Conservation (phyloP, 2,797 vertebrate species). For the Tapirus indicus region DNA sequence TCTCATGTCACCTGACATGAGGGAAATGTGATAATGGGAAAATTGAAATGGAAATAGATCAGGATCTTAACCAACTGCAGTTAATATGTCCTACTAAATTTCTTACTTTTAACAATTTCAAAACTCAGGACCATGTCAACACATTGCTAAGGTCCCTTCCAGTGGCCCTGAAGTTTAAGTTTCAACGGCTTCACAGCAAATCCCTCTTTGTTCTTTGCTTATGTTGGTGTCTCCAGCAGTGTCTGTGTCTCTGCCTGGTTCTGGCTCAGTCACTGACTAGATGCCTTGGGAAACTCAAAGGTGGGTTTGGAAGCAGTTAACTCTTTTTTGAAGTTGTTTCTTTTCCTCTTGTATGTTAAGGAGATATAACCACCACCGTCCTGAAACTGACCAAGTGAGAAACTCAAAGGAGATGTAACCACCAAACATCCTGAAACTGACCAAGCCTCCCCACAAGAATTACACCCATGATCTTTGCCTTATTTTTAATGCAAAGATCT, state of each 20-base stretch:
- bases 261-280: not conserved
- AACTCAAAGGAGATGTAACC: too few species aligned
- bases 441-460: too few species aligned
- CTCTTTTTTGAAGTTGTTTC: too few species aligned
- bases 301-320: too few species aligned
- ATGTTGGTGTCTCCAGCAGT: not conserved
- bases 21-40: not conserved
- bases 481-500: too few species aligned
- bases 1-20: not conserved
- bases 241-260: not conserved
- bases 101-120: not conserved
- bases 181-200: not conserved
- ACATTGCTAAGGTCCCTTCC: not conserved
- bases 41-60: not conserved
- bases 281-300: too few species aligned
- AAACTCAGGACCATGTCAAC: not conserved
- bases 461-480: too few species aligned
- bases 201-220: not conserved
- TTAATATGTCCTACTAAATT: not conserved
- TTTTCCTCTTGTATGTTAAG: too few species aligned
- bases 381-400: too few species aligned
- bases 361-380: too few species aligned
- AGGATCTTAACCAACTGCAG: not conserved
- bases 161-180: not conserved
- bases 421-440: too few species aligned